Base-by-base conservation (phyloP, 2,888 invertebrate species). In the Epirrhoe tristata region DNA sequence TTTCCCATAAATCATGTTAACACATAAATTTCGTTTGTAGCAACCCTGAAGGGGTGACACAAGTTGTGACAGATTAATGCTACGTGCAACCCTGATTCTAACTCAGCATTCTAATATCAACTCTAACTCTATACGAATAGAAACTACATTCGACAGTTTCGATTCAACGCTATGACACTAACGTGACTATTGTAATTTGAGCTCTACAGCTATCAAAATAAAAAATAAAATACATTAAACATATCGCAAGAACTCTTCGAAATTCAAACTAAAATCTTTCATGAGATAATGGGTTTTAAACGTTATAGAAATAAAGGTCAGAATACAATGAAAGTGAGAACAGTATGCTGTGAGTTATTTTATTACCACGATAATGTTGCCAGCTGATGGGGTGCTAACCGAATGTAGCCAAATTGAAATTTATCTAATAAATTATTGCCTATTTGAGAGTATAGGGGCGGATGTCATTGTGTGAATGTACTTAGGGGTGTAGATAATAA, bases 381-480 rank as follows among this genome's bases (percentile, higher is more conserved):
- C 74, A 76, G 63, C 70, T 70, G 53, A 60, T 66, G 68, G 86
- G 87, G 88, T 82, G 80, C 81, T 86, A 87, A 88, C 87, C 83
- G 71, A 71, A 72, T 66, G 61, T 63, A 60, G 60, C 63, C 51
- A 62, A 70, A 70, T 67, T 68, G 71, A 74, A 75, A 74, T 90
- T 89, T 89, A 93, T 92, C 89, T 86, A 87, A 92, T 92, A 90
- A 92, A 91, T 90, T 90, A 90, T 87, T 81, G 83, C 77, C 80
- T 80, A 81, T 86, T 85, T 82, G 82, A 76, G 63, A 75, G 58
- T 59, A 66, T 61, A 63, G 72, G 74, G 76, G 77, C 62, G 66
- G 67, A 60, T 68, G 70, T 66, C 71, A 76, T 73, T 77, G 75
- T 79, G 73, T 58, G 24, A 24, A 55, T 58, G 32, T 62, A 63